A percentile compares a stretch with the other conserved stretches of the same genome.
These are phyloP conservation scores for Dasypus novemcinctus DNA, from an alignment of 2,113 vertebrate species.

Conservation along the genomic window DNA sequence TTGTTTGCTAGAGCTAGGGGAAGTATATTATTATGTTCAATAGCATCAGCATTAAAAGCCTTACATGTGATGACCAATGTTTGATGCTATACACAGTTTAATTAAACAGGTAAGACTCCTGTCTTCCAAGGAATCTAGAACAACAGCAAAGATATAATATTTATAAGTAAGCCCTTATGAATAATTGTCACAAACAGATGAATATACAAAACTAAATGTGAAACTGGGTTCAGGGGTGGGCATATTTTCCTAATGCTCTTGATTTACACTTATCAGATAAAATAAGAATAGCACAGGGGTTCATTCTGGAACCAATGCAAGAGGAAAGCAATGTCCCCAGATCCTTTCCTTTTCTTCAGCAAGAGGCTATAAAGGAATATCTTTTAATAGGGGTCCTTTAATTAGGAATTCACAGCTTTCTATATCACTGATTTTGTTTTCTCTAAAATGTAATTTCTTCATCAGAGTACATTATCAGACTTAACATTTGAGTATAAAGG, in stretches of 20 bases:
- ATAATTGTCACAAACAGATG: constrained; percentile 41
- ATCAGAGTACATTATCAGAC: background rate
- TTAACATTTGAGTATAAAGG: background rate
- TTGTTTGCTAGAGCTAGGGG: background rate
- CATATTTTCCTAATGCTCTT: constrained; percentile 5
- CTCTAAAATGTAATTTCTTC: constrained; percentile 4
- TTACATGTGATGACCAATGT: background rate
- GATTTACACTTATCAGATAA: constrained; percentile 30
- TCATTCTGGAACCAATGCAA: background rate
- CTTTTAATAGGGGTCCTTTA: background rate
- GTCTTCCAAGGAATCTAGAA: constrained; percentile 45
- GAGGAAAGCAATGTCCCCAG: background rate
- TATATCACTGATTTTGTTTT: background rate
- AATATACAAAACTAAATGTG: constrained; percentile 5
- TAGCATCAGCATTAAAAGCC: constrained; percentile 24
- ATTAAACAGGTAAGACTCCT: background rate
- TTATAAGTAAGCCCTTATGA: constrained; percentile 20
- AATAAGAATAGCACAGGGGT: background rate
- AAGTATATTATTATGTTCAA: background rate
- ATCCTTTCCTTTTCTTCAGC: background rate
- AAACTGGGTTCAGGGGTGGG: constrained; percentile 6
- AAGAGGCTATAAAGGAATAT: background rate
- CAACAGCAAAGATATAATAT: constrained; percentile 44
- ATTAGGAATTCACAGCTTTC: background rate
- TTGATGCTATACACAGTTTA: background rate